Evolutionary conservation across 2,113 vertebrate species (phyloP).

Genomic region (Oncorhynchus clarkii): DNA sequence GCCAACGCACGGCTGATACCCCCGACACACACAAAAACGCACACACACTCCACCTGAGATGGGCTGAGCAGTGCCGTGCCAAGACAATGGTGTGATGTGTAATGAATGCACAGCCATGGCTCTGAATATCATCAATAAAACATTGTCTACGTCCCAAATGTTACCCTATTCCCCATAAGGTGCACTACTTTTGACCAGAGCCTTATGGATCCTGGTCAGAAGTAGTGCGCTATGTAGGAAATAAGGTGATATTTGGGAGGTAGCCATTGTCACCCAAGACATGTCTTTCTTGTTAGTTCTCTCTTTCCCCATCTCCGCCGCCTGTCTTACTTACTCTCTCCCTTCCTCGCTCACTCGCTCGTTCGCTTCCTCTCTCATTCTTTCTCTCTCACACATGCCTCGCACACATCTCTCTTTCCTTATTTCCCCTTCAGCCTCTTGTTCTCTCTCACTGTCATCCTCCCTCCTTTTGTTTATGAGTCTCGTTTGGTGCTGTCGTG

Average conservation of each 20-base stretch:
- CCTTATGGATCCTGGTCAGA: no score
- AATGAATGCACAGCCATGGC: constrained; percentile 53
- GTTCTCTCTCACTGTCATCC: constrained; percentile 12
- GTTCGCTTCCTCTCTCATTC: no score
- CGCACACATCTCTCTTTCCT: constrained; percentile 7
- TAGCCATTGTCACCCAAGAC: constrained; percentile 37
- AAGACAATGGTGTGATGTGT: constrained; percentile 13
- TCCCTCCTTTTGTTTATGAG: constrained; percentile 3
- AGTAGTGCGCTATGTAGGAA: no score
- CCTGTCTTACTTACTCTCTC: background rate
- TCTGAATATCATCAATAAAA: constrained; percentile 62
- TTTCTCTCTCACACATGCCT: constrained; percentile 17
- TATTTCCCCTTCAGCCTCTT: background rate
- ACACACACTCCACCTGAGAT: constrained; percentile 22
- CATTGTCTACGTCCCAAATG: background rate
- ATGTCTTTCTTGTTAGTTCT: constrained; percentile 50
- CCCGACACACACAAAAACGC: background rate
- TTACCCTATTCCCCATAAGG: no score
- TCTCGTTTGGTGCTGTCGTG: constrained; percentile 13
- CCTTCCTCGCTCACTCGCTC: constrained; percentile 23
- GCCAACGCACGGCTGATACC: constrained; percentile 4
- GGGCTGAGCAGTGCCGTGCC: constrained; percentile 23
- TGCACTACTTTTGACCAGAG: no score
- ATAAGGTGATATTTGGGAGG: no score
- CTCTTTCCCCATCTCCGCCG: background rate